These are phyloP conservation scores for Romanogobio albipinnatus DNA, from an alignment of 2,113 vertebrate species.

Conservation along the genomic window DNA sequence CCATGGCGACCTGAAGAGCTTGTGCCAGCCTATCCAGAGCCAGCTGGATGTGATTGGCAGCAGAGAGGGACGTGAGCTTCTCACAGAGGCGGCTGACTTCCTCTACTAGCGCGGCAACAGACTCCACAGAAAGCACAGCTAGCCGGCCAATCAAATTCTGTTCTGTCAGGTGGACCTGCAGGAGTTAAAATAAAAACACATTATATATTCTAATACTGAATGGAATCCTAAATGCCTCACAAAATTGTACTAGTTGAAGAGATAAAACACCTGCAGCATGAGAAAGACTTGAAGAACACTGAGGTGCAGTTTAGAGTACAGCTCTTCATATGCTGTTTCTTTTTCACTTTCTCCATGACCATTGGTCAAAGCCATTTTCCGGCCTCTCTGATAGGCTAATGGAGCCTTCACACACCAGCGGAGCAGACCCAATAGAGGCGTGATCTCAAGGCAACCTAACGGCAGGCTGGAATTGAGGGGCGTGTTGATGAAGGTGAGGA, in stretches of 20 bases:
- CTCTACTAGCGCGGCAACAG: slow-evolving; percentile 86
- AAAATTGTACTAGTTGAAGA: background rate
- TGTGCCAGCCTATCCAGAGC: slow-evolving; percentile 92
- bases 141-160: slow-evolving; percentile 93
- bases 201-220: background rate
- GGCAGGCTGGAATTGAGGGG: slow-evolving; percentile 88
- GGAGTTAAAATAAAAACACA: slow-evolving; percentile 76
- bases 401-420: slow-evolving; percentile 95
- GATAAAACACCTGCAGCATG: slow-evolving; percentile 73
- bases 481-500: slow-evolving; percentile 93
- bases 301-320: slow-evolving; percentile 94
- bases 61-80: slow-evolving; percentile 82
- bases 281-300: slow-evolving; percentile 92
- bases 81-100: slow-evolving; percentile 84
- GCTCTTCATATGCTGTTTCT: slow-evolving; percentile 72
- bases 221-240: background rate
- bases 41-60: slow-evolving; percentile 86
- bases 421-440: slow-evolving; percentile 87
- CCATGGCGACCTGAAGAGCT: slow-evolving; percentile 93
- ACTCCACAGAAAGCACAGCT: slow-evolving; percentile 87
- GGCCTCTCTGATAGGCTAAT: slow-evolving; percentile 82
- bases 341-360: slow-evolving; percentile 61
- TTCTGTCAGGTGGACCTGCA: slow-evolving; percentile 89
- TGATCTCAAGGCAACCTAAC: slow-evolving; percentile 88
- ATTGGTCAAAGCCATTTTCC: slow-evolving; percentile 76